Base-by-base conservation (phyloP, 2,888 invertebrate species). In the Drosophila ustulata region DNA sequence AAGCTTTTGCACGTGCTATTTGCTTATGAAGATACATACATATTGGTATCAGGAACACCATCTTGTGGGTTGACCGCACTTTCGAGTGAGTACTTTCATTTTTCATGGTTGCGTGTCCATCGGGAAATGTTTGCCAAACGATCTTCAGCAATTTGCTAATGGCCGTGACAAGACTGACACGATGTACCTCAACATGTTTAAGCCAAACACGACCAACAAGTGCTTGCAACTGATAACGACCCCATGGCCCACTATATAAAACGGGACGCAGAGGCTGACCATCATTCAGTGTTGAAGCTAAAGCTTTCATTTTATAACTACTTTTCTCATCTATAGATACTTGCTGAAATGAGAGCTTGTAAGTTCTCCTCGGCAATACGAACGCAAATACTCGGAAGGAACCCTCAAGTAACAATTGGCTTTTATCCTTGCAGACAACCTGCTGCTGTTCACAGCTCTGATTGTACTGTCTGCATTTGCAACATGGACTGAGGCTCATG, bases 331-430 rank as follows among this genome's bases (percentile, higher is more conserved):
- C 18, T 18, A 23, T 9, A 46, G 26, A 53, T 37, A 56, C 8
- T 61, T 51, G 13, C 34, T 28, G 43, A 47, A 55, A 84, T 78
- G 71, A 75, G 68, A 78, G 66, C 66, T 65, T 82, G 68, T 81
- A 57, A 63, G 78, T 78, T 55, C 7, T 13, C 11, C 11, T 11
- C 11, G 6, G 3, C 7, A 23, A 3, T 1, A 23, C 6, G 5
- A 45, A 9, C 0, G n/a, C 8, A 0, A 18, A 5, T 3, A 25
- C 3, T 6, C 25, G 9, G 34, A 5, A 13, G 5, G 5, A 23
- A 3, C 32, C 6, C 23, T 6, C 4, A 1, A 11, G 9, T 56
- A 43, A 52, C 18, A 1, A 1, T 3, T n/a, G 23, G 9, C 18
- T 25, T n/a, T 23, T 7, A 25, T n/a, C 18, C 3, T 56, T 50